phyloP scores from a whole-genome alignment of 2,888 invertebrate genomes.

The Oligia fasciuncula region DNA sequence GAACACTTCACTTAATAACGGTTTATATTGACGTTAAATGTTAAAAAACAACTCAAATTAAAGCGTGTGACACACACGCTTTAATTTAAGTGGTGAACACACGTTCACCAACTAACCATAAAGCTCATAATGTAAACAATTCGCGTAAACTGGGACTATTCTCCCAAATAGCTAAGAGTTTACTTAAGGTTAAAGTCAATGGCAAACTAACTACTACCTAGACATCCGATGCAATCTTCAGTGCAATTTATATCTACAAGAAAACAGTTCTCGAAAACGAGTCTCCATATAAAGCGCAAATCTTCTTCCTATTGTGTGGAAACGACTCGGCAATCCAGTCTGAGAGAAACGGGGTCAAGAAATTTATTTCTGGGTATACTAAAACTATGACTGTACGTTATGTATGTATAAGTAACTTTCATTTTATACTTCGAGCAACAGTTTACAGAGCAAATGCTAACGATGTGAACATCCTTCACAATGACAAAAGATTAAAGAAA shows the following conservation, averaged over 20 bases:
- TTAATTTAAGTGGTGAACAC: too few relatives aligned
- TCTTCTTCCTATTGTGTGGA: slow-evolving; percentile 66
- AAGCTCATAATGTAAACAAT: background rate
- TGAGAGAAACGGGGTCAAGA: slow-evolving; percentile 62
- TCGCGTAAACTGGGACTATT: background rate
- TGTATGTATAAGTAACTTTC: slow-evolving; percentile 60
- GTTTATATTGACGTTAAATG: slow-evolving; percentile 22
- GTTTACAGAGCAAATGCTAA: slow-evolving; percentile 41
- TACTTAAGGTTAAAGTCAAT: slow-evolving; percentile 15
- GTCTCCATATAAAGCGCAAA: slow-evolving; percentile 52
- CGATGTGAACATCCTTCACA: slow-evolving; percentile 36
- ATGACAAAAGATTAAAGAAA: background rate
- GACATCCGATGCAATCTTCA: slow-evolving; percentile 6
- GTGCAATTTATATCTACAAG: slow-evolving; percentile 9
- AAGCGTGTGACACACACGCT: background rate
- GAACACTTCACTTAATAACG: slow-evolving; percentile 40
- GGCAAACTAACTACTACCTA: slow-evolving; percentile 9
- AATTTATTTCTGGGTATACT: slow-evolving; percentile 65
- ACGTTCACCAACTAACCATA: background rate
- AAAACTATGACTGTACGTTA: slow-evolving; percentile 53
- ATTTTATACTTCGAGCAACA: slow-evolving; percentile 54
- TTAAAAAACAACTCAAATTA: slow-evolving; percentile 17
- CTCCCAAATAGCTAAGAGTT: slow-evolving; percentile 15
- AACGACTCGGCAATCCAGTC: slow-evolving; percentile 64
- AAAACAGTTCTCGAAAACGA: slow-evolving; percentile 37